phyloP scores from a whole-genome alignment of 2,797 vertebrate genomes.

The Tarsius wallacei region DNA sequence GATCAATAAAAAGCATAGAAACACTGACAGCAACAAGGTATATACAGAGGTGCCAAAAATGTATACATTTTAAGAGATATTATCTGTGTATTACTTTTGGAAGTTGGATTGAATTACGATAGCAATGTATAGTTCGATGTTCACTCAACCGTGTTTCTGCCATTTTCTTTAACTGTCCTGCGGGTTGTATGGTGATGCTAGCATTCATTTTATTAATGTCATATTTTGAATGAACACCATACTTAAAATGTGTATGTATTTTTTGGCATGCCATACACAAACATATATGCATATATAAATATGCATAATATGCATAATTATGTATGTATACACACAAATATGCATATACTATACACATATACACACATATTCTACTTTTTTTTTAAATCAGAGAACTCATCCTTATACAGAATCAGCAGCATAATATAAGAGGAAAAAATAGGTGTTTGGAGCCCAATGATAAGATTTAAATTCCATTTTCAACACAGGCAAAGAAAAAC shows the following conservation, averaged over 20 bases:
- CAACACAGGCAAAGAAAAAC: not conserved
- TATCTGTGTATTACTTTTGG: too few relatives aligned
- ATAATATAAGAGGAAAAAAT: not conserved
- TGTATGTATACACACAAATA: not conserved
- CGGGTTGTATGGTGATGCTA: too few relatives aligned
- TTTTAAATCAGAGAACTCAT: not conserved
- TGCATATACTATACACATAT: not conserved
- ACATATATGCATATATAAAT: not conserved
- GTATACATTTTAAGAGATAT: too few relatives aligned
- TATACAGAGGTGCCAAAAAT: too few relatives aligned
- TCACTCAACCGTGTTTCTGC: too few relatives aligned
- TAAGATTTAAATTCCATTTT: not conserved
- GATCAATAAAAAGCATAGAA: not conserved
- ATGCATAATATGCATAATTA: not conserved
- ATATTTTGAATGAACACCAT: too few relatives aligned
- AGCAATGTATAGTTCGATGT: too few relatives aligned
- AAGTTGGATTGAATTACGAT: too few relatives aligned
- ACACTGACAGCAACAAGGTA: not conserved
- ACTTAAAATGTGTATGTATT: too few relatives aligned
- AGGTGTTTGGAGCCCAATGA: not conserved
- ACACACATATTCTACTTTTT: not conserved
- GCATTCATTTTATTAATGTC: too few relatives aligned
- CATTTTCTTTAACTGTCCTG: too few relatives aligned
- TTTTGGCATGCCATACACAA: not conserved
- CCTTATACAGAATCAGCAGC: not conserved